Base-by-base conservation (phyloP, 1,140 invertebrate genomes). In the Meloidogyne floridensis region DNA sequence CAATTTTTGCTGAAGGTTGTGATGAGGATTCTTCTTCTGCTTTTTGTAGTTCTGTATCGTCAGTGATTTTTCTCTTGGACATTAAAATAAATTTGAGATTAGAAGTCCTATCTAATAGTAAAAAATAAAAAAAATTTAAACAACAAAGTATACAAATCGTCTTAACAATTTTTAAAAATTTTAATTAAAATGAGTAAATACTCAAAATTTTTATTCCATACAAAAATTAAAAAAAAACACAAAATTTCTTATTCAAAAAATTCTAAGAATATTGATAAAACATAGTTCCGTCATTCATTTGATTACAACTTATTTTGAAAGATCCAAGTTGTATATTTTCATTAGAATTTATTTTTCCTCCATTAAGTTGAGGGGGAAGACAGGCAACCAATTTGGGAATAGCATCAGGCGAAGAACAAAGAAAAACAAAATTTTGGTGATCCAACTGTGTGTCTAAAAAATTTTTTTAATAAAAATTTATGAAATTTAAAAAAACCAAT, bases 21-120 rank as follows among this genome's bases (percentile, higher is more conserved):
- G 59, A 65, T n/a, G 59, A 65, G 0, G 5, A 15, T 65, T 65
- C 1, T n/a, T 18, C 59, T 65, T 65, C 59, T 2, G 15, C n/a
- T 65, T 15, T 65, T 65, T 65, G 59, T 65, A 7, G 4, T 77
- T 80, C 18, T 15, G 7, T 51, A n/a, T 47, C 69, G 4, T 77
- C 77, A 2, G 8, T 15, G 13, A 10, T 32, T 32, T 80, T 80
- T 77, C 77, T 80, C 43, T 80, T 80, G 51, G 77, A 80, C 75
- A 77, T 77, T n/a, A 11, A 15, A 5, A 59, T 8, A 47, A 47
- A 32, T 32, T 32, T 32, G 32, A 32, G 32, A 32, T 32, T 32
- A 32, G 32, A 32, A 32, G 32, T 32, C 32, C 32, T 32, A 32
- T 32, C 32, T 32, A 47, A 47, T 47, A 47, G 47, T 47, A 7